These are phyloP conservation scores for Lamellibrachia columna DNA, from an alignment of 2,888 invertebrate genomes.

Conservation along the genomic window DNA sequence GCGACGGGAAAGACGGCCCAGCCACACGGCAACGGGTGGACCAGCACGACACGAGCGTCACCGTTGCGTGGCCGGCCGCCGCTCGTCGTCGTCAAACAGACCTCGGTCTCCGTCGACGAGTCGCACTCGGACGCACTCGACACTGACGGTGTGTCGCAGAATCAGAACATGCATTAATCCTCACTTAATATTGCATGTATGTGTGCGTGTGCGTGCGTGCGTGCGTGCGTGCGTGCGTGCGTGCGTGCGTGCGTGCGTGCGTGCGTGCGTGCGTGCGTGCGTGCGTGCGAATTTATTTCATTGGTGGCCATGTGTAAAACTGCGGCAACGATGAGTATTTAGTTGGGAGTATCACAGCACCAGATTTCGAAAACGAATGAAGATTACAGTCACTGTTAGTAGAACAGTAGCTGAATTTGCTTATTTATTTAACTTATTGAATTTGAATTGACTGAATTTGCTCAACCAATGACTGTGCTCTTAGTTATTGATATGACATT, in stretches of 20 bases:
- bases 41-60: background rate
- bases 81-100: background rate
- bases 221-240: too few species aligned
- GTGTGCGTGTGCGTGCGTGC: too few species aligned
- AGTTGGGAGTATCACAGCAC: background rate
- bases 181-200: background rate
- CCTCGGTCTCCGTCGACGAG: background rate
- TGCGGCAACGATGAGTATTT: too few species aligned
- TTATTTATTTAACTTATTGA: background rate
- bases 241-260: too few species aligned
- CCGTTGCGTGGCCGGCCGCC: background rate
- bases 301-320: too few species aligned
- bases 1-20: background rate
- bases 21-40: background rate
- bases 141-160: background rate
- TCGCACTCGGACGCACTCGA: background rate
- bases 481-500: background rate
- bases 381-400: background rate
- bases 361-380: background rate
- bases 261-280: too few species aligned
- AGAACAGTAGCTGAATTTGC: background rate
- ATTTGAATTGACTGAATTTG: background rate
- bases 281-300: too few species aligned
- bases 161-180: background rate
- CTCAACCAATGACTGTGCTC: background rate